Percentiles rank a stretch among this genome's conserved stretches.
phyloP scores from a whole-genome alignment of 2,797 vertebrate species.

The Apogon talboti region DNA sequence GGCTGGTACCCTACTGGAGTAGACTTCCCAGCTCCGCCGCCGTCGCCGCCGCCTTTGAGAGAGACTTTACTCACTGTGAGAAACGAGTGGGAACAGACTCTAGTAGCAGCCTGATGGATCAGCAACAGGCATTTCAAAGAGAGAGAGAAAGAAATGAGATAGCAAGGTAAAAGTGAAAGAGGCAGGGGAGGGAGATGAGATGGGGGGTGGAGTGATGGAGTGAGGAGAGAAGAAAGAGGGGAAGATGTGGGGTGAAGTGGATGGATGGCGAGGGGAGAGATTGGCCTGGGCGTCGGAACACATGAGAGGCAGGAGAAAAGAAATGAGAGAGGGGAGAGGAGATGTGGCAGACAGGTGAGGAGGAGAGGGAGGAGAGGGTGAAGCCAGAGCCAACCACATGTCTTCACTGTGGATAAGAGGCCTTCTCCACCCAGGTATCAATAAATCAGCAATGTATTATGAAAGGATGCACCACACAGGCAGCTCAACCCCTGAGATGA shows the following conservation, averaged over 20 bases:
- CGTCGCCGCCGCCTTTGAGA: constrained; percentile 44
- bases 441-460: constrained; percentile 49
- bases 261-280: constrained; percentile 61
- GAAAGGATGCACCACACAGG: constrained; percentile 26
- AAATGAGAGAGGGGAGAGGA: constrained; percentile 25
- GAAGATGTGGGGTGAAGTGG: constrained; percentile 68
- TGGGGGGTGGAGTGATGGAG: constrained; percentile 13
- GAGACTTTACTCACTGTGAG: constrained; percentile 71
- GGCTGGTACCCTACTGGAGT: constrained; percentile 64
- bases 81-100: constrained; percentile 65
- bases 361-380: background rate
- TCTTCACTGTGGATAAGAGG: constrained; percentile 31
- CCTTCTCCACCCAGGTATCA: constrained; percentile 14
- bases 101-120: constrained; percentile 65
- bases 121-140: constrained; percentile 71
- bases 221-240: constrained; percentile 31
- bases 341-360: constrained; percentile 12
- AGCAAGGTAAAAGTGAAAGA: constrained; percentile 53
- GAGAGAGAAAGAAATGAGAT: constrained; percentile 63
- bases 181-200: constrained; percentile 14
- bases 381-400: constrained; percentile 17
- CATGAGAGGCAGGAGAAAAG: constrained; percentile 44
- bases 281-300: constrained; percentile 55
- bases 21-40: constrained; percentile 41
- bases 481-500: no score